Evolutionary conservation across 2,888 invertebrate genomes (phyloP), one percentile per base, ranked within the genome.

Genomic region (Dugesia japonica): DNA sequence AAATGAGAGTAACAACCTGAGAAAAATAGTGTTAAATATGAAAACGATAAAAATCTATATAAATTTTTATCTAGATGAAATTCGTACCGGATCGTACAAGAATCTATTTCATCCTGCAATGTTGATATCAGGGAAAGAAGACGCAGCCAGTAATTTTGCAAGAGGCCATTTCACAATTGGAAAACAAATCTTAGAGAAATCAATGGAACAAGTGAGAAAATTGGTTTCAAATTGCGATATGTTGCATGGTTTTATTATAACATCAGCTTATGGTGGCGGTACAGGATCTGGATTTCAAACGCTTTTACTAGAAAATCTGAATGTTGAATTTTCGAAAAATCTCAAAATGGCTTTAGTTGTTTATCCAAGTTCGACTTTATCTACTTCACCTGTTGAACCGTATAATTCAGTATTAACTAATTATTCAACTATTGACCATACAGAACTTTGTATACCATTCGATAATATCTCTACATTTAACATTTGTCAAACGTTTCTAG

Each of bases 251-350:
- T 92, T 92, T 86, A 89, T 92, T 81, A 89, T 92, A 78, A 92
- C 91, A 84, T 92, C 92, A 83, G 90, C 90, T 1, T 94, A 92
- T 79, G 87, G 91, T 89, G 78, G 91, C 89, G 92, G 92, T 74
- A 92, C 91, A 27, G 92, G 91, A 31, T 92, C 91, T 0, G 92
- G 92, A 0, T 92, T 93, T 84, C 91, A 91, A 0, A 91, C 92
- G 0, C 86, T 92, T 71, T 86, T 92, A 26, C 91, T 92, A 90
- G 91, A 92, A 84, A 88, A 90, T 75, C 86, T 92, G 1, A 89
- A 90, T 0, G 89, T 89, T 20, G 91, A 92, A 82, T 92, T 89
- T 81, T 90, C 90, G 78, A 92, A 92, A 84, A 91, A 91, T 83
- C 90, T 91, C 83, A 92, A 92, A 82, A 86, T 92, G 75, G 91